Base-by-base conservation (phyloP, 2,888 invertebrate genomes). In the Apomyelois bistriatella region DNA sequence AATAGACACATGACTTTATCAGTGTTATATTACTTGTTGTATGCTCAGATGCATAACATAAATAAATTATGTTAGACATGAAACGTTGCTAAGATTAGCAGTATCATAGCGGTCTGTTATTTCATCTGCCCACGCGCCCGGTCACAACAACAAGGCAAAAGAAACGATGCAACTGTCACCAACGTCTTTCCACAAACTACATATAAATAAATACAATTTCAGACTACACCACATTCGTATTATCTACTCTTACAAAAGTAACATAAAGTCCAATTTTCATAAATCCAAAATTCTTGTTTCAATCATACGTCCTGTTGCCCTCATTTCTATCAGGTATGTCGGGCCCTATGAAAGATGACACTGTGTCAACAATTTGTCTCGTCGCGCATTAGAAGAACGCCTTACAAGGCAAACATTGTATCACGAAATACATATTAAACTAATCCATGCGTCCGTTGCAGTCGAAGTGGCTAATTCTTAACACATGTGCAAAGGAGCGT, bases 361-460 rank as follows among this genome's bases (percentile, higher is more conserved):
- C 87, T 81, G 71, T 74, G 83, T 85, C 82, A 88, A 87, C 88
- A 90, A 87, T 85, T 87, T 87, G 87, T 86, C 77, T 79, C 77
- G 65, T 58, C 64, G 59, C 78, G 71, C 83, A 85, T 85, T 81
- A 84, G 74, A 58, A 62, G 68, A 74, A 76, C 80, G 79, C 68
- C 76, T 82, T 82, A 79, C 82, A 82, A 88, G 72, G 81, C 76
- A 88, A 88, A 89, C 85, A 87, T 58, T 65, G 76, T 72, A 78
- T 79, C 86, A 86, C 88, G 86, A 79, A 87, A 78, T 77, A 80
- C 77, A 81, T 83, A 85, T 88, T 79, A 82, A 72, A 70, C 79
- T 90, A 89, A 89, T 88, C 88, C 85, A 66, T 58, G 79, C 82
- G 81, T 87, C 85, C 86, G 82, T 80, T 64, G 49, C 58, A 59